A percentile compares a stretch with the other conserved stretches of the same genome.
Evolutionary conservation across 2,113 vertebrate genomes (phyloP).

Genomic region (Etia nguti): DNA sequence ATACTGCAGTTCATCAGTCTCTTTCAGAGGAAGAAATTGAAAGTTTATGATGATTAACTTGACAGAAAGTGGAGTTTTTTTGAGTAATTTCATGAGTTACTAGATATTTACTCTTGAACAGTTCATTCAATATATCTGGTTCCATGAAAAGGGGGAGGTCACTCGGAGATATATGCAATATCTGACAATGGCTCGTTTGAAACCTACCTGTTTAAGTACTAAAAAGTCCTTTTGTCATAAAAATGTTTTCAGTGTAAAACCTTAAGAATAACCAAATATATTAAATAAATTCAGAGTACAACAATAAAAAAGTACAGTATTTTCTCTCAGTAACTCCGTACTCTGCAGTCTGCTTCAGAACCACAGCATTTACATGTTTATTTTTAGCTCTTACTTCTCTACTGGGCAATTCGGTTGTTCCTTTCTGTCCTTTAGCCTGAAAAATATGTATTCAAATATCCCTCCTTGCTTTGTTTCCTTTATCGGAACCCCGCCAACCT

Average conservation of each 20-base stretch:
- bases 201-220: not conserved
- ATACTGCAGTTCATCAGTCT: not conserved
- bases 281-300: not conserved
- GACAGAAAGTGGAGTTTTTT: accelerated
- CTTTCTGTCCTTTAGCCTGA: not conserved
- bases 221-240: not conserved
- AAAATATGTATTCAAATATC: not conserved
- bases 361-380: not conserved
- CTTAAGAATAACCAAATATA: not conserved
- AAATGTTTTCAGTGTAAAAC: not conserved
- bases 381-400: not conserved
- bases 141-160: not conserved
- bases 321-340: not conserved
- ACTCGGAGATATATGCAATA: not conserved
- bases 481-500: not conserved
- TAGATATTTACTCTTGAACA: not conserved
- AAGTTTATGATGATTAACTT: not conserved
- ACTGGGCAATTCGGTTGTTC: not conserved
- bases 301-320: not conserved
- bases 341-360: not conserved
- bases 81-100: not conserved
- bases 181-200: not conserved
- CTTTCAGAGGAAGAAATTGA: not conserved
- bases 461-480: not conserved
- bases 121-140: not conserved